A percentile compares a stretch with the other conserved stretches of the same genome.
These are phyloP conservation scores for Lordiphosa andalusiaca DNA, from an alignment of 2,888 invertebrate genomes.

Conservation along the genomic window DNA sequence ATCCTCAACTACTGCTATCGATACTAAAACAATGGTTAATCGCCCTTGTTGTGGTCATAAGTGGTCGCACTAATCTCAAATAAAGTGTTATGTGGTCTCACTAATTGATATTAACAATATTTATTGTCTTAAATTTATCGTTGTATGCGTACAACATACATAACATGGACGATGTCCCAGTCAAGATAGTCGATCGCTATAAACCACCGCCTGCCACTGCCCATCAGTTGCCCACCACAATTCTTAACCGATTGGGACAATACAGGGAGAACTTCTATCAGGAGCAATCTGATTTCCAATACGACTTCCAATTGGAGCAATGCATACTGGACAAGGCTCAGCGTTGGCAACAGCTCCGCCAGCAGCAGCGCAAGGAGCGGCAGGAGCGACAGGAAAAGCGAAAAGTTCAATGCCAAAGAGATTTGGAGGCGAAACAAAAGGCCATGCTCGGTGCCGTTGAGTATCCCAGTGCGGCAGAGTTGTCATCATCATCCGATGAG, in stretches of 20 bases:
- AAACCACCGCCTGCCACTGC: slow-evolving; percentile 87
- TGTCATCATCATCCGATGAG: slow-evolving; percentile 82
- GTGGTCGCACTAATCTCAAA: no score
- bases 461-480: slow-evolving; percentile 84
- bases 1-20: no score
- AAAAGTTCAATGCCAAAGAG: slow-evolving; percentile 83
- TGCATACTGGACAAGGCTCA: slow-evolving; percentile 87
- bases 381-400: slow-evolving; percentile 83
- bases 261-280: slow-evolving; percentile 81
- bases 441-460: slow-evolving; percentile 83
- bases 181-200: slow-evolving; percentile 93
- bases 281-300: slow-evolving; percentile 82
- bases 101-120: no score
- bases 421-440: slow-evolving; percentile 82
- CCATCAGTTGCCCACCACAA: slow-evolving; percentile 82
- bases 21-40: no score
- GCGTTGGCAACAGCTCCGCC: slow-evolving; percentile 86
- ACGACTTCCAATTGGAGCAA: slow-evolving; percentile 88
- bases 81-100: no score
- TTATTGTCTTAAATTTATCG: slow-evolving; percentile 33
- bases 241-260: slow-evolving; percentile 82
- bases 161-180: slow-evolving; percentile 90
- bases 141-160: slow-evolving; percentile 44
- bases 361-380: slow-evolving; percentile 84
- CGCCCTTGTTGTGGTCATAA: no score